phyloP scores from a whole-genome alignment of 2,888 invertebrate species.

The Pandemis corylana region DNA sequence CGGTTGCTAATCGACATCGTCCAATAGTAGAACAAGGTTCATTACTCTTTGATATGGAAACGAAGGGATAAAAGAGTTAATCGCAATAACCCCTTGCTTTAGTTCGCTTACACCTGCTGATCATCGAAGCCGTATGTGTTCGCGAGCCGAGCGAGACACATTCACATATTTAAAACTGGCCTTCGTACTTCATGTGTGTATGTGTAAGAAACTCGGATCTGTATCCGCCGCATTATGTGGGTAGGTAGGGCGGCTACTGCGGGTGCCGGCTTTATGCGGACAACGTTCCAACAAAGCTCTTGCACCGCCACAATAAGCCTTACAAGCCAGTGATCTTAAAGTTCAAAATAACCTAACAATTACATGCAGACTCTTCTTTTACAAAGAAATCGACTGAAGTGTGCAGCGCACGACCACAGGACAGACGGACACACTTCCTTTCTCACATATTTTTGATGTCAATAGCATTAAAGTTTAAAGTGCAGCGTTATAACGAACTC shows the following conservation, averaged over 20 bases:
- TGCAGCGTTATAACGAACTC: slow-evolving; percentile 72
- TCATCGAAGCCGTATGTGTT: slow-evolving; percentile 84
- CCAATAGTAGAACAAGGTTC: slow-evolving; percentile 82
- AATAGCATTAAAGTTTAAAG: slow-evolving; percentile 69
- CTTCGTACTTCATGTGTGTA: slow-evolving; percentile 76
- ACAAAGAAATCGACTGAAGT: slow-evolving; percentile 71
- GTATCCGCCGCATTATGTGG: slow-evolving; percentile 83
- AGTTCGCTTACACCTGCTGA: slow-evolving; percentile 84
- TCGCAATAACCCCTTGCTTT: slow-evolving; percentile 84
- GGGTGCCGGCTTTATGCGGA: slow-evolving; percentile 75
- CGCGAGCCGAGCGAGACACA: slow-evolving; percentile 65
- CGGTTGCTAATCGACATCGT: slow-evolving; percentile 76
- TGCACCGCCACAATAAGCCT: slow-evolving; percentile 79
- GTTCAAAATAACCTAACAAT: slow-evolving; percentile 69
- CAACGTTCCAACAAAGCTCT: slow-evolving; percentile 72
- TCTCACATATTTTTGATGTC: slow-evolving; percentile 83
- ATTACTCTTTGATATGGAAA: slow-evolving; percentile 85
- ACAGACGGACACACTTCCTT: slow-evolving; percentile 78
- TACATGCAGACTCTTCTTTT: slow-evolving; percentile 64
- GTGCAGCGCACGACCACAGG: slow-evolving; percentile 64
- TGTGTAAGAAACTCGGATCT: slow-evolving; percentile 82
- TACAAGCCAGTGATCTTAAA: slow-evolving; percentile 63
- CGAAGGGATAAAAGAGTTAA: slow-evolving; percentile 85
- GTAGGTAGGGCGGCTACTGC: slow-evolving; percentile 81
- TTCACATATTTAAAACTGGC: slow-evolving; percentile 80